phyloP scores from a whole-genome alignment of 1,140 invertebrate species.

The Scaptodrosophila lebanonensis region DNA sequence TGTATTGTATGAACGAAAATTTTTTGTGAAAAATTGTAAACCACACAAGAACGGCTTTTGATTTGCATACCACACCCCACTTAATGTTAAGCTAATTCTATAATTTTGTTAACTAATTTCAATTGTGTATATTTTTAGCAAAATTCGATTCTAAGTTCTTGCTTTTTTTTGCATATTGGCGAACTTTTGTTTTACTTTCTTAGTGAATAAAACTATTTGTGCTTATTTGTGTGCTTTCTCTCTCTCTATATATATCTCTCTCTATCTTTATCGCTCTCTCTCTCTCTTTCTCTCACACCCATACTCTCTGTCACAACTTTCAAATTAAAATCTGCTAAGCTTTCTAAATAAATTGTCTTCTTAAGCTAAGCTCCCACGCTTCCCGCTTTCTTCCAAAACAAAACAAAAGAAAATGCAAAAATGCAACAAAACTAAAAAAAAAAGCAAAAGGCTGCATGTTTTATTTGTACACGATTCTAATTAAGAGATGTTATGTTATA shows the following conservation, averaged over 20 bases:
- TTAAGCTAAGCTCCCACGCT: background rate
- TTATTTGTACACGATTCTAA: slow-evolving; percentile 18
- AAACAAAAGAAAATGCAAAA: slow-evolving; percentile 1
- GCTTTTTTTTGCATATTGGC: slow-evolving; percentile 66
- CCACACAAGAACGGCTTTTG: too few relatives aligned
- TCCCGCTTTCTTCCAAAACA: background rate
- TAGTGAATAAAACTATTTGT: slow-evolving; percentile 16
- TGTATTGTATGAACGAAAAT: too few relatives aligned
- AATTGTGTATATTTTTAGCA: slow-evolving; percentile 16
- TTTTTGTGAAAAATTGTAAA: too few relatives aligned
- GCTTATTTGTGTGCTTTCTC: slow-evolving; percentile 29
- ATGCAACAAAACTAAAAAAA: background rate
- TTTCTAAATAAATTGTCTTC: slow-evolving; percentile 4
- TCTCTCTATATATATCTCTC: slow-evolving; percentile 3
- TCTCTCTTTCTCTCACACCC: background rate
- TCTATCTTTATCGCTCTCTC: slow-evolving; percentile 13
- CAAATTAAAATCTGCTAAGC: too few relatives aligned
- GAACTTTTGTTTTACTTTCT: slow-evolving; percentile 21
- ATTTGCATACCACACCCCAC: too few relatives aligned
- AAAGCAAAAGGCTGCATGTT: slow-evolving; percentile 42
- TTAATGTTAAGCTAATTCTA: too few relatives aligned
- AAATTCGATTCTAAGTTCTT: slow-evolving; percentile 37
- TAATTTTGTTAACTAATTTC: too few relatives aligned
- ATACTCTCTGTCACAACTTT: background rate
- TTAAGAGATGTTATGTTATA: slow-evolving; percentile 4